Percentiles rank a stretch among this genome's conserved stretches.
Evolutionary conservation across 2,888 invertebrate species (phyloP).

Genomic region (Dynastes tityus): DNA sequence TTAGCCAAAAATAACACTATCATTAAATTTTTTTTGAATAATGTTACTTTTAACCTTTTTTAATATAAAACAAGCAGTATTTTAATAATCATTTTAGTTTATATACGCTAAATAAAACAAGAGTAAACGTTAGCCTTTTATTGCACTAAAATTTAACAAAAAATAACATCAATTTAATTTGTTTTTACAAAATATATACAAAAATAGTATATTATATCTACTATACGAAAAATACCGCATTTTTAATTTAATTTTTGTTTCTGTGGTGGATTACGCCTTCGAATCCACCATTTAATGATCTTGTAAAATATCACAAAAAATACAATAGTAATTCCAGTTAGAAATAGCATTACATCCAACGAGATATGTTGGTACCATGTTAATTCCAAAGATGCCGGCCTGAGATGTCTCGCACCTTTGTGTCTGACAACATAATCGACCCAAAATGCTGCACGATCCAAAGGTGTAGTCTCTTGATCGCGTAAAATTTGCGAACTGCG

Average conservation of each 20-base stretch:
- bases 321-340: constrained; percentile 21
- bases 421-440: constrained; percentile 57
- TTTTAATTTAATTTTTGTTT: constrained; percentile 20
- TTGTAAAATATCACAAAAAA: constrained; percentile 15
- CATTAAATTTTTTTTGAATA: no score
- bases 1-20: no score
- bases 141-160: neutral
- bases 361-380: constrained; percentile 59
- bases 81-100: no score
- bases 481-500: constrained; percentile 52
- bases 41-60: no score
- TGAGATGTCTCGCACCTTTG: constrained; percentile 57
- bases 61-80: no score
- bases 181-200: no score
- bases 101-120: no score
- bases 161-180: neutral
- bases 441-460: constrained; percentile 59
- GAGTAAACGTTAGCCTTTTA: no score
- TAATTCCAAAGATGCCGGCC: constrained; percentile 56
- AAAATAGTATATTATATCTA: neutral
- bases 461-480: constrained; percentile 55
- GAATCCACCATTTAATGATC: constrained; percentile 20
- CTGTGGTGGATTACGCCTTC: neutral
- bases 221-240: neutral
- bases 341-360: constrained; percentile 55